Base-by-base conservation (phyloP, 2,888 invertebrate genomes). In the Tachina grossa region DNA sequence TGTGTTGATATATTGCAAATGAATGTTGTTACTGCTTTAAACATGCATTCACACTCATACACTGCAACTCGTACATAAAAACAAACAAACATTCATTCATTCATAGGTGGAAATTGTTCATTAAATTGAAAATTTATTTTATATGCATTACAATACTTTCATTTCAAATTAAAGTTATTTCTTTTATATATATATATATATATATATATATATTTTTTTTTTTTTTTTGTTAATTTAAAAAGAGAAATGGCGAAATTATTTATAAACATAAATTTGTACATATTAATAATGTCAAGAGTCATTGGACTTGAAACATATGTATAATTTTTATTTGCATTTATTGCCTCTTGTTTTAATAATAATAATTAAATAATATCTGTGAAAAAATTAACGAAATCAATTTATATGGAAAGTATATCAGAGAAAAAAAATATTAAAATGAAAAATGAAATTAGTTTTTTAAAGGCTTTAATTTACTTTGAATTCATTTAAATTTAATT, bases 41-140 rank as follows among this genome's bases (percentile, higher is more conserved):
- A 47, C 16, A 55, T 43, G 8, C 13, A 41, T 22, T 22, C 8
- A 59, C 39, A 53, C 51, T 10, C 4, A 31, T n/a, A 68, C 31
- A 4, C 16, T 31, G 4, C 9, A 8, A 39, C 3, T n/a, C 10
- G 16, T 39, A 65, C 9, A 51, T 16, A 53, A 69, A 53, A 53
- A 19, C 57, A 78, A 71, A 66, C 22, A 74, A 39, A 61, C 45
- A 75, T 45, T 59, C 22, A 75, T 45, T 59, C 22, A 69, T 68
- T 63, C 47, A 57, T 55, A 63, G 76, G 69, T 82, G 82, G 63
- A 76, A 82, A 76, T 69, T 82, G 63, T 76, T 76, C 72, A 78
- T 78, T 78, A 82, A 82, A 85, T 85, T 85, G 74, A 78, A 85
- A 82, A 82, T 74, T 78, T 82, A 85, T 85, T 85, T 85, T 82